Evolutionary conservation across 2,113 vertebrate genomes (phyloP), one percentile per base, ranked within the genome.

Genomic region (Bubo bubo): DNA sequence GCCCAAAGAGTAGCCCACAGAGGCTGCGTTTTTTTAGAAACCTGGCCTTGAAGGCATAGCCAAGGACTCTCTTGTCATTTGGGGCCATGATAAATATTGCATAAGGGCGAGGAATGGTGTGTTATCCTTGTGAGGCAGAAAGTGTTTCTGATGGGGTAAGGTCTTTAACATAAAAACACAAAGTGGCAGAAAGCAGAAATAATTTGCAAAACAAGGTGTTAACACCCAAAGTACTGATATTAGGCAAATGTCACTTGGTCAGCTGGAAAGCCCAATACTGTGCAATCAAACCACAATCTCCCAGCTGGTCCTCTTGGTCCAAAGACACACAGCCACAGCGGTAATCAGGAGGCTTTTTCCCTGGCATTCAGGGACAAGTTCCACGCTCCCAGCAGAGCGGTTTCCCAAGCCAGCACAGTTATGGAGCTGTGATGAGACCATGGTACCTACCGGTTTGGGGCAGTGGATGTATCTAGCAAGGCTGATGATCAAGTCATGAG

Each of bases 401-500:
- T 20, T 53, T 73, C 19, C 59, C 79, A 37, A 49, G 26, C 2
- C 45, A 86, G 45, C 32, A 22, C 4, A 18, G 41, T 10, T 34
- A 4, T 0, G 16, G 52, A 27, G 62, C 6, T 3, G 4, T 9
- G 52, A 74, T 10, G 24, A 47, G 30, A 37, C 4, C 3, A 2
- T 2, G 39, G 55, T 27, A 95, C 98, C 55, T 98, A 99, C 99
- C 98, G 99, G 98, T 97, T 99, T 99, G 68, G 99, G 99, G 98
- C 99, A 99, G 97, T 99, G 99, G 95, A 99, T 98, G 55, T 99
- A 99, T 93, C 99, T 98, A 1, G 99, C 99, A 88, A 99, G 98
- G 97, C 99, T 99, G 98, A 99, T 99, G 95, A 99, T 99, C 93
- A 99, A 98, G 97, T 99, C 99, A 1, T 99, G 99, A 1, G 99